These are phyloP conservation scores for Drosophila pachea DNA, from an alignment of 1,140 invertebrate genomes.

Conservation along the genomic window DNA sequence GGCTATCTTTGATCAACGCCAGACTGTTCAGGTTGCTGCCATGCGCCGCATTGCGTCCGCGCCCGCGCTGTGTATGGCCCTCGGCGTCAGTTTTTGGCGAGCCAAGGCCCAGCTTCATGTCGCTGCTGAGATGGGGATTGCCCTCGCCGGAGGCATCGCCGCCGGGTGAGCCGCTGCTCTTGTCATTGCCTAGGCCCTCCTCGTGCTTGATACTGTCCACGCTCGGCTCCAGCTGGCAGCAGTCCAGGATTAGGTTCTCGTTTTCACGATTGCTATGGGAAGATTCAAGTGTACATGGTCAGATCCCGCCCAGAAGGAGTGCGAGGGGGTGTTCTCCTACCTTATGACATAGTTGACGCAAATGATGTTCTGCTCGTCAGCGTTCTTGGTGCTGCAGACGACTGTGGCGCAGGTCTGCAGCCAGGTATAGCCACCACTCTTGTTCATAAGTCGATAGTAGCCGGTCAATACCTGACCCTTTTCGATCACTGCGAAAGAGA, in stretches of 20 bases:
- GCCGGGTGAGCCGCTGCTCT: slow-evolving; percentile 91
- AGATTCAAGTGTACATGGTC: not conserved
- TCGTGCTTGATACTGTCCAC: slow-evolving; percentile 88
- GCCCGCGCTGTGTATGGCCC: slow-evolving; percentile 57
- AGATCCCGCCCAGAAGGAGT: not conserved
- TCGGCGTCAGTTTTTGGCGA: slow-evolving; percentile 69
- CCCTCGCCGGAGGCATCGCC: slow-evolving; percentile 83
- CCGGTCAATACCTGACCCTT: slow-evolving; percentile 98
- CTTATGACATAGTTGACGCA: slow-evolving; percentile 93
- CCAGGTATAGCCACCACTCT: slow-evolving; percentile 97
- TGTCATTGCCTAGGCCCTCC: slow-evolving; percentile 86
- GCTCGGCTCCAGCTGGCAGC: slow-evolving; percentile 92
- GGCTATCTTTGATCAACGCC: slow-evolving; percentile 67
- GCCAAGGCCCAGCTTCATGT: slow-evolving; percentile 53
- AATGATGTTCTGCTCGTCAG: slow-evolving; percentile 97
- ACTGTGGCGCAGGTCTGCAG: slow-evolving; percentile 97
- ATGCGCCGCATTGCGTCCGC: slow-evolving; percentile 54
- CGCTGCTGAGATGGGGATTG: slow-evolving; percentile 45
- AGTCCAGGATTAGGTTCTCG: slow-evolving; percentile 94
- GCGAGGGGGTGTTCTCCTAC: slow-evolving; percentile 27
- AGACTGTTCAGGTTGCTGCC: slow-evolving; percentile 53
- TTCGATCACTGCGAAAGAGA: slow-evolving; percentile 88
- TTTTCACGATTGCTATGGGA: slow-evolving; percentile 89
- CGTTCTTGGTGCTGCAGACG: slow-evolving; percentile 96
- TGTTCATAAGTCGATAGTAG: slow-evolving; percentile 97